Conservation (phyloP, 2,797 vertebrate species). For the Carapus acus region DNA sequence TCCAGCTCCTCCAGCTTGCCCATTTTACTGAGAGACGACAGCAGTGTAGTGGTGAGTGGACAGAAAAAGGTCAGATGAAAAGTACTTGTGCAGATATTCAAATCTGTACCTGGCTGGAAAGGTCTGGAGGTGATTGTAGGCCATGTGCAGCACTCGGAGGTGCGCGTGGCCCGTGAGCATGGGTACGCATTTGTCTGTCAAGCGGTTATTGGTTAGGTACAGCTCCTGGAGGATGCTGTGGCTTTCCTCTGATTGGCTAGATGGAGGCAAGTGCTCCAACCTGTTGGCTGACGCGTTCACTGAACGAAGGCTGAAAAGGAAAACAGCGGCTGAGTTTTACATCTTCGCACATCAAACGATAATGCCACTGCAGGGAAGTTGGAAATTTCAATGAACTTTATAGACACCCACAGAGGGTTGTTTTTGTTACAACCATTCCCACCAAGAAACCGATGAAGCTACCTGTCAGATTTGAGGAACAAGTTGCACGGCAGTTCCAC, state of each 20-base stretch:
- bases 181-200: conserved; percentile 94
- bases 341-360: too few species aligned
- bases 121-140: conserved; percentile 92
- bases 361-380: too few species aligned
- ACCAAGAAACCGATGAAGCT: conserved; percentile 32
- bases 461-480: conserved; percentile 93
- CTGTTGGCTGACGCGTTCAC: conserved; percentile 94
- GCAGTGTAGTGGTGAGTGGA: background rate
- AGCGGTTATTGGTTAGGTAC: conserved; percentile 92
- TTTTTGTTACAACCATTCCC: too few species aligned
- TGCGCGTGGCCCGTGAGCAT: conserved; percentile 88
- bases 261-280: conserved; percentile 89
- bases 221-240: conserved; percentile 90
- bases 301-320: conserved; percentile 78
- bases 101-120: conserved; percentile 88
- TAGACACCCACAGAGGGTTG: too few species aligned
- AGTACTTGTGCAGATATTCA: background rate
- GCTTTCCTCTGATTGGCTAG: conserved; percentile 89
- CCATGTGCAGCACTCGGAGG: conserved; percentile 91
- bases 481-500: conserved; percentile 87
- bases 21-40: conserved; percentile 84
- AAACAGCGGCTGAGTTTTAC: background rate
- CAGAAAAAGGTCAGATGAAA: background rate
- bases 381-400: too few species aligned
- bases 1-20: conserved; percentile 96